Conservation (phyloP, 1,140 invertebrate genomes). For the Adelges cooleyi region DNA sequence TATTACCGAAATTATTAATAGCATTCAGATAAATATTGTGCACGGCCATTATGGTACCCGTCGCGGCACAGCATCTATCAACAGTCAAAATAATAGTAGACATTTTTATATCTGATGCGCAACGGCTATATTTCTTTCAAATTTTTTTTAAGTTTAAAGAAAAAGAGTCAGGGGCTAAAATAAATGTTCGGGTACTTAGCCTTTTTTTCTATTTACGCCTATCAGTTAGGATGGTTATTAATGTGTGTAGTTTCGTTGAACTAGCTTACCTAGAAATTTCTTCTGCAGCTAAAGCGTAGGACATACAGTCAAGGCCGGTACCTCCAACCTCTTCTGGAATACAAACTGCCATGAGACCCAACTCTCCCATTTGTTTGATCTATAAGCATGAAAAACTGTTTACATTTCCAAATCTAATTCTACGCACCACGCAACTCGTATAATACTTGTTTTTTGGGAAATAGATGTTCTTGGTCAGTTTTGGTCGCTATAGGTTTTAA, state of each 20-base stretch:
- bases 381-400: constrained; percentile 37
- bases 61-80: constrained; percentile 57
- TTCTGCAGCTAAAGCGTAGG: constrained; percentile 88
- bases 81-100: neutral
- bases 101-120: neutral
- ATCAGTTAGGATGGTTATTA: neutral
- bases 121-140: neutral
- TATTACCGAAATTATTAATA: constrained; percentile 61
- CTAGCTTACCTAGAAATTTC: constrained; percentile 61
- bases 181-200: too few species aligned
- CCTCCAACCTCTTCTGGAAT: constrained; percentile 74
- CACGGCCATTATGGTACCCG: constrained; percentile 81
- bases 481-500: constrained; percentile 73
- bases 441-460: constrained; percentile 58
- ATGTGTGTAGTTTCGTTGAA: neutral
- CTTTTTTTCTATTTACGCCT: too few species aligned
- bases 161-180: too few species aligned
- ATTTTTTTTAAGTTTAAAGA: too few species aligned
- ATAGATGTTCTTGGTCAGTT: constrained; percentile 71
- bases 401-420: neutral
- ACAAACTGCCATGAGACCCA: constrained; percentile 78
- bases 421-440: neutral
- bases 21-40: constrained; percentile 81
- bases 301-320: constrained; percentile 77
- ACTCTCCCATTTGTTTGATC: constrained; percentile 81